Evolutionary conservation across 2,113 vertebrate species (phyloP), one percentile per base, ranked within the genome.

Genomic region (Rhabdornis inornatus): DNA sequence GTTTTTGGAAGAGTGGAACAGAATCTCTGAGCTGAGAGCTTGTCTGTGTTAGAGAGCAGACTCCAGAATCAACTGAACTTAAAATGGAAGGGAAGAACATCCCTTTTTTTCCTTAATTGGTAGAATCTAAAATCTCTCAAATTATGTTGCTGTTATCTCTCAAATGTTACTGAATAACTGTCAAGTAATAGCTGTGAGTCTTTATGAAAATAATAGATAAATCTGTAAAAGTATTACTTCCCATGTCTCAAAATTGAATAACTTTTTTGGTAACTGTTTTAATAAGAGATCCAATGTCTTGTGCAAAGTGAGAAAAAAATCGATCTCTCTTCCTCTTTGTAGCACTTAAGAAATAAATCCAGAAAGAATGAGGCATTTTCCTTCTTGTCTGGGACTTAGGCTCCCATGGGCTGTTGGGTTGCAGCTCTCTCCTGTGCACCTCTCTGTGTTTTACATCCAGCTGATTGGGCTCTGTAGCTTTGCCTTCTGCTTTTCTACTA

Each of bases 261-360:
- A 49, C 16, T 28, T 55, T 37, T 69, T n/a, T 0, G 0, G 8
- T 50, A 64, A 27, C 40, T 83, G 10, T 40, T 82, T 14, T 30
- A 30, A 9, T 33, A 40, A 68, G 24, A 44, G 33, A 7, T 6
- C 0, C 0, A 39, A 7, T 35, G 30, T 44, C 13, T 50, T 60
- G 6, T 81, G 49, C 45, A 72, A 72, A 65, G 64, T 35, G 15
- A 55, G 13, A 55, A 63, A 45, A 78, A 56, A 24, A 1, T 1
- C 4, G 0, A 1, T 78, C 9, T 44, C 49, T 40, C 4, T 44
- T 71, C 10, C 13, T 61, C n/a, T 16, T 55, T 50, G 11, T 68
- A 77, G 28, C 17, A 49, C 40, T 87, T 91, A 7, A 49, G 76
- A 64, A 83, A 24, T 16, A 49, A 83, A 11, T 30, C 81, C 20